phyloP scores from a whole-genome alignment of 92 coral and sea anemone species.

The Bergia puertoricense region DNA sequence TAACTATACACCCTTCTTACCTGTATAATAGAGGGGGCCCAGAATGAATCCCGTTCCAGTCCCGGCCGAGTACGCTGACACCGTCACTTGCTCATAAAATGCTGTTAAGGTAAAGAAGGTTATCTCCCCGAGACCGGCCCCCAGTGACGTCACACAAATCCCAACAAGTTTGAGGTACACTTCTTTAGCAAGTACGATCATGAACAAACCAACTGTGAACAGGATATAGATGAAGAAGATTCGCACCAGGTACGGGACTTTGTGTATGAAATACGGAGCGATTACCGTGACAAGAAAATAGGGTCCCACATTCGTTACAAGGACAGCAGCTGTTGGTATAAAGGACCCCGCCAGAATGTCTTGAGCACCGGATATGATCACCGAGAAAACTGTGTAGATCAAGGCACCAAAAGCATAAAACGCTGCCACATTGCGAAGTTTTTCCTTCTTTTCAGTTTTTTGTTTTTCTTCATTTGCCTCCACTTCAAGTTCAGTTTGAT shows the following conservation, averaged over 20 bases:
- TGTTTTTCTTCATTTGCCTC: constrained; percentile 38
- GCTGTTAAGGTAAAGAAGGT: constrained; percentile 84
- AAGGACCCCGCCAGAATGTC: constrained; percentile 85
- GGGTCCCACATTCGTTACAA: constrained; percentile 88
- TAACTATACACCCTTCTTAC: constrained; percentile 34
- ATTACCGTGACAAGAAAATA: constrained; percentile 81
- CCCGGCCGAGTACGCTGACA: constrained; percentile 86
- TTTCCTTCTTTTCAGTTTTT: constrained; percentile 54
- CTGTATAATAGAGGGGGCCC: constrained; percentile 88
- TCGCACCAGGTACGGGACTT: constrained; percentile 70
- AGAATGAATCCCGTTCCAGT: constrained; percentile 83
- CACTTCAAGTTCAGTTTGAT: constrained; percentile 1
- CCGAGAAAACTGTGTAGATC: constrained; percentile 85
- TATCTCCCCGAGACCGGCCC: constrained; percentile 87
- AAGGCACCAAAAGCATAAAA: constrained; percentile 83
- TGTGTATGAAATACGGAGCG: constrained; percentile 83
- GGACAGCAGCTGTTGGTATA: constrained; percentile 88
- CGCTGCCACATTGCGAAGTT: constrained; percentile 57
- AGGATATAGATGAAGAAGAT: constrained; percentile 68
- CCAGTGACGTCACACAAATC: constrained; percentile 81
- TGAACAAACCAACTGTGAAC: constrained; percentile 79
- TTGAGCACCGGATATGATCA: constrained; percentile 88
- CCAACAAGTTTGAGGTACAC: constrained; percentile 81
- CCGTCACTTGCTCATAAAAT: constrained; percentile 80
- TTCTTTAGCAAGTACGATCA: constrained; percentile 81